Conservation (phyloP, 2,888 invertebrate genomes). For the Orthosia gracilis region DNA sequence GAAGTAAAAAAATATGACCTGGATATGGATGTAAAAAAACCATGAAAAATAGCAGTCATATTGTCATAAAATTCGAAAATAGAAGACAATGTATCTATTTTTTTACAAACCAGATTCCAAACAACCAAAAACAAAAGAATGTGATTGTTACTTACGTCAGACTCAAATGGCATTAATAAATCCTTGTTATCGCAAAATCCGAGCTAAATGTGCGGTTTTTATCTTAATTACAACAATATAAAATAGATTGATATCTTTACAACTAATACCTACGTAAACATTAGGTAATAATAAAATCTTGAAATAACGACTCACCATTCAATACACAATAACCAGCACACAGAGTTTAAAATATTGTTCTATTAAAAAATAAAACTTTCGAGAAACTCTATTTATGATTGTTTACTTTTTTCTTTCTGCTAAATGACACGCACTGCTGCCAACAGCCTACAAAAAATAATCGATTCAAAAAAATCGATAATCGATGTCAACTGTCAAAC, state of each 20-base stretch:
- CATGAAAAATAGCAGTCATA: neutral
- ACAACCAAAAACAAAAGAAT: slow-evolving; percentile 27
- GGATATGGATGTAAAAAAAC: too few species aligned
- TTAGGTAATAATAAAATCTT: slow-evolving; percentile 10
- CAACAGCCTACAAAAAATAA: slow-evolving; percentile 52
- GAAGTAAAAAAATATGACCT: too few species aligned
- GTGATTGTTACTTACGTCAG: slow-evolving; percentile 9
- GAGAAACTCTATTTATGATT: neutral
- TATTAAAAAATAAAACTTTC: fast-evolving
- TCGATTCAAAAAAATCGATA: slow-evolving; percentile 67
- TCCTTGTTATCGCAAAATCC: slow-evolving; percentile 19
- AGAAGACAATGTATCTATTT: neutral
- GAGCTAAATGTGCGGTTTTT: slow-evolving; percentile 3
- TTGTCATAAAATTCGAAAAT: neutral
- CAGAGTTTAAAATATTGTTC: too few species aligned
- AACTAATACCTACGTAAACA: slow-evolving; percentile 31
- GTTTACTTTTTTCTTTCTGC: neutral
- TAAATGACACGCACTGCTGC: slow-evolving; percentile 44
- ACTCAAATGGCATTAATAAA: slow-evolving; percentile 1
- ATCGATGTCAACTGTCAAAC: slow-evolving; percentile 57
- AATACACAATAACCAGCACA: neutral
- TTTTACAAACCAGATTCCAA: neutral
- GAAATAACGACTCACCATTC: slow-evolving; percentile 31
- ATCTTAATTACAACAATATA: slow-evolving; percentile 19
- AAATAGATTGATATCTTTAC: slow-evolving; percentile 23